A percentile compares a stretch with the other conserved stretches of the same genome.
Evolutionary conservation across 2,797 vertebrate species (phyloP).

Genomic region (Pseudochirops corinnae): DNA sequence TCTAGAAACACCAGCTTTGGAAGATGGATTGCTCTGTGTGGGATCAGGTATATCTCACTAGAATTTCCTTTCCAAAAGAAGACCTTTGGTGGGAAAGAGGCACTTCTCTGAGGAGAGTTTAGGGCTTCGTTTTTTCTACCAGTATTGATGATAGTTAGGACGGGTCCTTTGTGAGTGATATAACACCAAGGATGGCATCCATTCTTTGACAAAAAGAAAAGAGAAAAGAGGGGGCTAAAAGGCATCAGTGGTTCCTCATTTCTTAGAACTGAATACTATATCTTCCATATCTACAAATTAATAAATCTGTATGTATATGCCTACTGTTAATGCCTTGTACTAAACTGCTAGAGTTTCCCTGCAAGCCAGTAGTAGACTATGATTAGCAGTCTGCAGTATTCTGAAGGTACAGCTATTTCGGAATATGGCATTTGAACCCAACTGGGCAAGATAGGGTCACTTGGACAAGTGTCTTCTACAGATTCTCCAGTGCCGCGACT

Average conservation of each 20-base stretch:
- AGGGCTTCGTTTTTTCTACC: background rate
- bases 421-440: background rate
- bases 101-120: background rate
- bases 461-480: slow-evolving; percentile 3
- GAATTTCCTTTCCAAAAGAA: background rate
- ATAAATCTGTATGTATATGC: background rate
- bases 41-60: background rate
- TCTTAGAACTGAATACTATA: background rate
- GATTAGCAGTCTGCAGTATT: background rate
- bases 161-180: background rate
- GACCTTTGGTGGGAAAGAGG: background rate
- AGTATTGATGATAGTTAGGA: background rate
- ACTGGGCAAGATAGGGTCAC: background rate
- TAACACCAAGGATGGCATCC: background rate
- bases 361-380: background rate
- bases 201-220: background rate
- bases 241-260: background rate
- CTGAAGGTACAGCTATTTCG: background rate
- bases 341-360: background rate
- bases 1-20: background rate
- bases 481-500: background rate
- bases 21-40: background rate
- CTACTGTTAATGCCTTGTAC: background rate
- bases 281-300: background rate
- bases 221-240: background rate